These are phyloP conservation scores for Reticulitermes speratus DNA, from an alignment of 1,140 invertebrate species.

Conservation along the genomic window DNA sequence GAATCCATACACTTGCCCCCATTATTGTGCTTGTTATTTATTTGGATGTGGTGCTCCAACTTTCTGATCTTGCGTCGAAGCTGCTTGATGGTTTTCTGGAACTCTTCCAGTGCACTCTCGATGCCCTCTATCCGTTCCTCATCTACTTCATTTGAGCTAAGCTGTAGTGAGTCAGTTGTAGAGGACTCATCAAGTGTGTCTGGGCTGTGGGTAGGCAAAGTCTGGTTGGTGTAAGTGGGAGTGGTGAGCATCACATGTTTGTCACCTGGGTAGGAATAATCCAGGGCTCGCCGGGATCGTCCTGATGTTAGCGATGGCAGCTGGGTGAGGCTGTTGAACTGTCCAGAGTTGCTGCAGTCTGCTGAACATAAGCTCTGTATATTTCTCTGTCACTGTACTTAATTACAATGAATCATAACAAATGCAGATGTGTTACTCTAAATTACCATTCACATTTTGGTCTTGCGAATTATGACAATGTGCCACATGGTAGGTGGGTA, in stretches of 20 bases:
- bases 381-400: neutral
- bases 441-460: no score
- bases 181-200: neutral
- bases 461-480: no score
- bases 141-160: constrained; percentile 40
- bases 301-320: constrained; percentile 42
- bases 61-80: constrained; percentile 54
- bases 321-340: constrained; percentile 38
- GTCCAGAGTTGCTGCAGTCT: constrained; percentile 47
- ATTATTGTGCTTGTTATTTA: constrained; percentile 35
- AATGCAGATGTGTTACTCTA: neutral
- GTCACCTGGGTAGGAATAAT: constrained; percentile 36
- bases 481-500: no score
- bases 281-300: constrained; percentile 40
- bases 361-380: neutral
- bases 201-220: neutral
- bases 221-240: neutral
- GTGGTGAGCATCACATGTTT: constrained; percentile 15
- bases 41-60: constrained; percentile 48
- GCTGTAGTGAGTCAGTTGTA: neutral
- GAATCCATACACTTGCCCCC: constrained; percentile 48
- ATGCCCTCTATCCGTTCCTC: constrained; percentile 58
- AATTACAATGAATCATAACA: neutral
- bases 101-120: constrained; percentile 53
- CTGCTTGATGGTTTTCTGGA: constrained; percentile 56